Percentiles rank a stretch among this genome's conserved stretches.
Conservation (phyloP, 2,113 vertebrate species). For the Clinocottus analis region DNA sequence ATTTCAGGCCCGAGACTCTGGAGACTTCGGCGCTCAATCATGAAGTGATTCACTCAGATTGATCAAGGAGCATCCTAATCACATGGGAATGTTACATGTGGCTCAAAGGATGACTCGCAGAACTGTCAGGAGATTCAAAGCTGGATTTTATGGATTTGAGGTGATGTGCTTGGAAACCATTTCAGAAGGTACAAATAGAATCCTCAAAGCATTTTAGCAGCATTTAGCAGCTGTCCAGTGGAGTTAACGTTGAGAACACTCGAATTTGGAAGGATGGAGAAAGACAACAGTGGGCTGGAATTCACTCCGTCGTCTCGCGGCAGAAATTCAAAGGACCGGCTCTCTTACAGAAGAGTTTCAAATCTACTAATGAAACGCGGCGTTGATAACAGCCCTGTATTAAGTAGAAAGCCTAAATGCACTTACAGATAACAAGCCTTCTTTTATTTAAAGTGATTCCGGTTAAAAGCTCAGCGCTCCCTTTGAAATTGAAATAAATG, state of each 20-base stretch:
- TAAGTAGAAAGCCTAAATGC: constrained; percentile 56
- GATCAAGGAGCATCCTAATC: constrained; percentile 76
- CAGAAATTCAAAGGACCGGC: constrained; percentile 31
- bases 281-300: constrained; percentile 12
- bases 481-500: constrained; percentile 64
- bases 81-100: constrained; percentile 73
- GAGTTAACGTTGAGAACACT: constrained; percentile 59
- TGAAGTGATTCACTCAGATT: constrained; percentile 73
- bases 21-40: constrained; percentile 68
- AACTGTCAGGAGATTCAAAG: constrained; percentile 65
- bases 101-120: constrained; percentile 46
- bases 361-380: constrained; percentile 55
- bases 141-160: constrained; percentile 71
- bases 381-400: constrained; percentile 53
- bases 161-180: constrained; percentile 69
- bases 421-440: constrained; percentile 61
- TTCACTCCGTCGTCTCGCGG: constrained; percentile 42
- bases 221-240: constrained; percentile 69
- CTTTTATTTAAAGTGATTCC: constrained; percentile 59
- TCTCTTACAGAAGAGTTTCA: constrained; percentile 41
- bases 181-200: constrained; percentile 70
- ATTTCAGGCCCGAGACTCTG: constrained; percentile 70
- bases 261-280: constrained; percentile 37
- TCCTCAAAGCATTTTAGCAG: constrained; percentile 64
- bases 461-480: constrained; percentile 49